Base-by-base conservation (phyloP, 2,797 vertebrate species). In the Urophycis tenuis region DNA sequence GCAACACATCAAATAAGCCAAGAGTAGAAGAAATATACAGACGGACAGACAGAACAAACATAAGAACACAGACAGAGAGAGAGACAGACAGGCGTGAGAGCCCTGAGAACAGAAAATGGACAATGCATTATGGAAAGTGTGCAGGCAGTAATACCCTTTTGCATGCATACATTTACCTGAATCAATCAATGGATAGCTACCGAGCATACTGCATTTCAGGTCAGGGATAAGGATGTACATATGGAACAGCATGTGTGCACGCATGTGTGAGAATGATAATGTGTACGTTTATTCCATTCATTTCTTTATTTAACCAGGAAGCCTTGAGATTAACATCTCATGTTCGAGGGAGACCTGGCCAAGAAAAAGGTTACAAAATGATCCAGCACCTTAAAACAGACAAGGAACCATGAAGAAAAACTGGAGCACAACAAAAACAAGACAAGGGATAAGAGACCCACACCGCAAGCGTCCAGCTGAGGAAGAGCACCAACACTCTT, bases 201-300 rank as follows among this genome's bases (percentile, higher is more conserved):
- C 74, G 69, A 41, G 11, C 31, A n/a, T n/a, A n/a, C n/a, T n/a
- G n/a, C n/a, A 53, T 35, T 19, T 53, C 34, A 76, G 74, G 74
- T 69, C 77, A 71, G 60, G 17, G 53, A 81, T 76, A 70, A 71
- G 71, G 67, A 73, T 82, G 78, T 81, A 84, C 88, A 25, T 34
- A 35, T 3, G 25, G 30, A 10, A 53, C 41, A 33, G 74, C 30
- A 35, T 71, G 75, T 70, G n/a, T 22, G 70, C 17, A 25, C 76
- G 29, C 14, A 33, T 22, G 31, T 77, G 12, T 33, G 73, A 31
- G 78, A 49, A 74, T 73, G 5, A 64, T 70, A 30, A 30, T 70
- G 29, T 17, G 30, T 30, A 70, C 15, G 9, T 25, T 25, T 25
- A 12, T 29, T 67, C n/a, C n/a, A n/a, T n/a, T n/a, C n/a, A n/a